Evolutionary conservation across 1,140 invertebrate genomes (phyloP), one percentile per base, ranked within the genome.

Genomic region (Radopholus similis): DNA sequence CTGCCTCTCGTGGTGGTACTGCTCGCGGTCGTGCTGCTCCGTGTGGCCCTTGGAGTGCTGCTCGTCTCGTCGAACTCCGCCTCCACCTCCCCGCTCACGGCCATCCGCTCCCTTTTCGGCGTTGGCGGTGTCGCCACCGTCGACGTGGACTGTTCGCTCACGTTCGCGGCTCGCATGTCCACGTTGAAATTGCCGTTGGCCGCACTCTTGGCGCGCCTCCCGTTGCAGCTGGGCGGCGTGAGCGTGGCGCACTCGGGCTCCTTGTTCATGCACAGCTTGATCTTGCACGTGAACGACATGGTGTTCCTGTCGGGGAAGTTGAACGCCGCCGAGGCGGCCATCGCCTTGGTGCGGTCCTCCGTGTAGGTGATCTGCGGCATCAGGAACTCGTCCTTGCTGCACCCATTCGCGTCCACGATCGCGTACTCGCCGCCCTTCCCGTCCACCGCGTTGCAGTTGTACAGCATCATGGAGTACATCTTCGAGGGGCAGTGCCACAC

Each of bases 321-420:
- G 67, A 82, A 81, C 2, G 80, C 78, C 18, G 77, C 57, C 15
- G 76, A 80, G 21, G 73, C 60, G n/a, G 67, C 69, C 60, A 78
- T 68, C 23, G 80, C 76, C n/a, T 40, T 73, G 2, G 75, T 82
- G 26, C 44, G 13, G 26, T 76, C 72, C 9, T 56, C 66, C 5
- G 72, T 66, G 42, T 81, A 81, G 11, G 69, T 74, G 9, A 82
- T 63, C 53, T 77, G 62, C 13, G 78, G 80, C 54, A 81, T 73
- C 13, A 81, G 58, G 54, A 57, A 75, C 18, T 55, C 60, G 59
- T 81, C 78, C 15, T 64, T 72, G 3, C 76, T 71, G 38, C 80
- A 81, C 13, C 77, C 78, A 66, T 82, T 65, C 23, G 64, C 66
- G 62, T 83, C 78, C n/a, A 82, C 56, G 9, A 82, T 56, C 32